These are phyloP conservation scores for Hanleya hanleyi DNA, from an alignment of 2,888 invertebrate species.

Conservation along the genomic window DNA sequence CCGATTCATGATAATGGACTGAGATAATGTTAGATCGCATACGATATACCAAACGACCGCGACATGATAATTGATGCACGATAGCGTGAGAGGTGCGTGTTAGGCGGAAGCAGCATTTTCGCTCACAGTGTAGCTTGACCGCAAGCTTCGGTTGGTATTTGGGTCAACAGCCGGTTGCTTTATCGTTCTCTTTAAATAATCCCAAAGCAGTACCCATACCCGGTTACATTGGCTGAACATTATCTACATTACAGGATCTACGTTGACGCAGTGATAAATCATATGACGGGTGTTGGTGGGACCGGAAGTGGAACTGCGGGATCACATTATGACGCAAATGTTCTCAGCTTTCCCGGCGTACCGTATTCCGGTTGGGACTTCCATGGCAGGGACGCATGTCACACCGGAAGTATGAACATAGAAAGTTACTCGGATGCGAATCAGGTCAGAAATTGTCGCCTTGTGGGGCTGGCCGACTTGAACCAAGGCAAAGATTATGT, in stretches of 20 bases:
- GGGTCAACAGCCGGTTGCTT: too few relatives aligned
- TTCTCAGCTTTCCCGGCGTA: conserved; percentile 70
- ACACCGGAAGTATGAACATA: conserved; percentile 72
- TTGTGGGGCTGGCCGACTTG: conserved; percentile 84
- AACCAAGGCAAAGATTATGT: conserved; percentile 78
- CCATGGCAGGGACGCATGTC: conserved; percentile 73
- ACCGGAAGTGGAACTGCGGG: conserved; percentile 79
- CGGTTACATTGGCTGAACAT: too few relatives aligned
- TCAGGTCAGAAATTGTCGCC: conserved; percentile 81
- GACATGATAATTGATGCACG: too few relatives aligned
- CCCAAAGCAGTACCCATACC: too few relatives aligned
- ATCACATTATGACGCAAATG: conserved; percentile 59
- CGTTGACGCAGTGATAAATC: conserved; percentile 87
- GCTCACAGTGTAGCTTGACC: too few relatives aligned
- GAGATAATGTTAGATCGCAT: too few relatives aligned
- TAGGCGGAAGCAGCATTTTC: too few relatives aligned
- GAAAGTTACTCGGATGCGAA: conserved; percentile 54
- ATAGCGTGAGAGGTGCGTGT: too few relatives aligned
- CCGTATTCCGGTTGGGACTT: conserved; percentile 79
- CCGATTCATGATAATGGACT: too few relatives aligned
- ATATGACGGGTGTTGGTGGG: conserved; percentile 81
- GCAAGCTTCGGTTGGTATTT: too few relatives aligned
- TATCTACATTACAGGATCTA: conserved; percentile 81
- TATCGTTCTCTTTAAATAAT: too few relatives aligned
- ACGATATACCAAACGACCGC: too few relatives aligned